These are phyloP conservation scores for Apodemus agrarius DNA, from an alignment of 2,797 vertebrate genomes.

Conservation along the genomic window DNA sequence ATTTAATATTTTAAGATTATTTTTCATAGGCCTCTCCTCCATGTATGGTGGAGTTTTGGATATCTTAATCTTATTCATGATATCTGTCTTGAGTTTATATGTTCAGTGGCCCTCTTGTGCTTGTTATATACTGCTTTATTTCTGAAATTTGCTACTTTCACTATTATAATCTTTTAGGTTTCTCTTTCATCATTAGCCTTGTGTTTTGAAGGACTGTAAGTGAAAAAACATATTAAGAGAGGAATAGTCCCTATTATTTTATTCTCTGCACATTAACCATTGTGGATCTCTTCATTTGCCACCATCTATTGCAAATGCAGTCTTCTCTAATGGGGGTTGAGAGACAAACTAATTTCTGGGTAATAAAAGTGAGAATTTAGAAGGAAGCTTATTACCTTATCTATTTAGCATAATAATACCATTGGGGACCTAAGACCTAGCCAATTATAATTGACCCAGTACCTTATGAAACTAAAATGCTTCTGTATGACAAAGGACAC, in stretches of 20 bases:
- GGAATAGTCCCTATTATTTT: not conserved
- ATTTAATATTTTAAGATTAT: not conserved
- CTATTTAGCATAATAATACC: not conserved
- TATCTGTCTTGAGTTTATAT: not conserved
- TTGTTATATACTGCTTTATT: not conserved
- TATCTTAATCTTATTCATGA: not conserved
- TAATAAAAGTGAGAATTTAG: not conserved
- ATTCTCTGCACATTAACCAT: not conserved
- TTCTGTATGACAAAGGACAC: not conserved
- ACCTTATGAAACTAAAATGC: not conserved
- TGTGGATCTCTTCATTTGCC: not conserved
- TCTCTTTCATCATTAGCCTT: not conserved
- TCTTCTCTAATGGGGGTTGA: too few species aligned
- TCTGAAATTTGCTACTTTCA: not conserved
- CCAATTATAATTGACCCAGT: too few species aligned
- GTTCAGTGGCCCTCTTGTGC: not conserved
- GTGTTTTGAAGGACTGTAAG: not conserved
- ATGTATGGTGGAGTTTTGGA: not conserved
- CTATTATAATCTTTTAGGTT: not conserved
- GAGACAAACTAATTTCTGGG: not conserved
- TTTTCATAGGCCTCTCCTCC: not conserved
- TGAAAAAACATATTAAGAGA: not conserved
- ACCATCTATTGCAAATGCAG: not conserved
- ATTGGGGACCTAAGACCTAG: too few species aligned
- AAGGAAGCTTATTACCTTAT: not conserved